Evolutionary conservation across 2,797 vertebrate genomes (phyloP), one percentile per base, ranked within the genome.

Genomic region (Tadarida brasiliensis): DNA sequence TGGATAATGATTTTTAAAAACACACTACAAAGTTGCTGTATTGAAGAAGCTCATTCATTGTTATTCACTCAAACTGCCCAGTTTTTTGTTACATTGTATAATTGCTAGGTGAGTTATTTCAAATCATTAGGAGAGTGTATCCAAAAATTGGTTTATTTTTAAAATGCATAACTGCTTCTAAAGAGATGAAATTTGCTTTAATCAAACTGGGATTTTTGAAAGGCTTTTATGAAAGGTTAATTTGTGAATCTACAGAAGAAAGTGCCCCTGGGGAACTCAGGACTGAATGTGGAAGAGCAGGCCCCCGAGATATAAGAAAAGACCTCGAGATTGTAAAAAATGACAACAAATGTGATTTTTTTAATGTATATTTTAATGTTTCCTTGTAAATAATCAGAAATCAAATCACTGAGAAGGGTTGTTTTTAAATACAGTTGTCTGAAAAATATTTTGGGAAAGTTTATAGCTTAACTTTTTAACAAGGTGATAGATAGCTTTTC

Each of bases 221-320:
- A 78, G 68, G 39, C 63, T 94, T 95, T 93, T 88, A 51, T 81
- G 28, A 94, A 94, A 89, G 16, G 68, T 78, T 94, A 85, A 90
- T 88, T 78, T 9, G 0, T 65, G 73, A 84, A 84, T 68, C 35
- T 68, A 22, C 11, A 56, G 63, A 93, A 92, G 51, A 92, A 86
- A 59, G 11, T 90, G 26, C 87, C 67, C 67, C 70, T 70, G 24
- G 57, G 51, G 71, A 92, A 78, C 12, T 78, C n/a, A 82, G 63
- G 51, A 54, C 86, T 85, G 56, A 80, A 44, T 26, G 15, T 91
- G 49, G 70, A 80, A 77, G 70, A 92, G 51, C 56, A 70, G 57
- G 22, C 11, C 44, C 47, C 67, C 56, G 82, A 88, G 65, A 14
- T 74, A 67, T 81, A 80, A 87, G n/a, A 54, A 20, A 77, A 87